Evolutionary conservation across 2,888 invertebrate species (phyloP), one percentile per base, ranked within the genome.

Genomic region (Rhamphomyia laevipes): DNA sequence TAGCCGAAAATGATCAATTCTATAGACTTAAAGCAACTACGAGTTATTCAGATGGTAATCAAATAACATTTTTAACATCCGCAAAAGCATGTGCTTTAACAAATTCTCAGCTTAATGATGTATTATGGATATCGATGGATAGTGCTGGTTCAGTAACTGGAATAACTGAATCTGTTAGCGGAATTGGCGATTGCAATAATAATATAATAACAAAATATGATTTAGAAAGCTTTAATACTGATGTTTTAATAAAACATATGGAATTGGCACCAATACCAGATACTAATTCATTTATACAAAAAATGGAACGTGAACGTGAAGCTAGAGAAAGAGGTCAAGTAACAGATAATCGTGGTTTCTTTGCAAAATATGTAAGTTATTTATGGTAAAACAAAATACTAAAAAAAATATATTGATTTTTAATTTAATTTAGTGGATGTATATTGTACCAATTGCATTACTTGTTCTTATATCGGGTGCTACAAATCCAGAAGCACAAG

Each of bases 301-400:
- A 93, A 70, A 66, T 95, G 46, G 95, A 96, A 65, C 75, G 87
- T 49, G 96, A 97, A 68, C 82, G 88, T 59, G 86, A 88, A 68
- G 87, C 89, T 1, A 80, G 87, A 57, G 92, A 93, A 64, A 82
- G 86, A 54, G 89, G 91, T 18, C 91, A 94, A 60, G 76, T 84
- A 18, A 91, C 92, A 63, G 97, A 97, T 65, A 96, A 93, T 67
- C 77, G 94, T 63, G 93, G 95, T 43, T 96, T 97, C 73, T 77
- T 97, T 58, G 90, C 90, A 4, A 97, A 95, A 95, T 97, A 97
- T 76, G n/a, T n/a, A n/a, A n/a, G n/a, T n/a, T n/a, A n/a, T n/a
- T n/a, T n/a, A n/a, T n/a, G n/a, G n/a, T n/a, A n/a, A n/a, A n/a
- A n/a, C n/a, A n/a, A n/a, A n/a, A n/a, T n/a, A n/a, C n/a, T n/a